Evolutionary conservation across 2,888 invertebrate species (phyloP), one percentile per base, ranked within the genome.

Genomic region (Cantharis rufa): DNA sequence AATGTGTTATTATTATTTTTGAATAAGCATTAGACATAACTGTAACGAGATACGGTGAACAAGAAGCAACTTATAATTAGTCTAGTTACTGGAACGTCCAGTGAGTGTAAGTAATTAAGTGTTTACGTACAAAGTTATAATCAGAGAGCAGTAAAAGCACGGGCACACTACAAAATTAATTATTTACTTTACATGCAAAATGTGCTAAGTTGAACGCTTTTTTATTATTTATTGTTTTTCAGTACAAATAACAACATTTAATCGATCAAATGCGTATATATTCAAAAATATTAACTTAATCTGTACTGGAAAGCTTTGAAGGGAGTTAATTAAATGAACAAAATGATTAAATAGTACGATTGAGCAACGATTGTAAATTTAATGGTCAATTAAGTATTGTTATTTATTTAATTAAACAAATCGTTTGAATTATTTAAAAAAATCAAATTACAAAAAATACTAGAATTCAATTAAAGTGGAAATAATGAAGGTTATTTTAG

Each of bases 61-160:
- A 66, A 24, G 64, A 66, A 21, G 18, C 24, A 73, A 73, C 69
- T 69, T 69, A 73, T 73, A 73, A 63, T 74, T 74, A 27, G 61
- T 24, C 24, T 72, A 69, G 70, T 70, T 69, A 28, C 63, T 32
- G 21, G 62, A 62, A 32, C 74, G 27, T 63, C 69, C 64, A 66
- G 64, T 66, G 64, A 66, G 64, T 21, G 64, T 66, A 66, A 66
- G 64, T 66, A 18, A 66, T 66, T 66, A 66, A 66, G 64, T 66
- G 64, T 66, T 66, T 66, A 66, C 64, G 24, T 66, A 21, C 64
- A 66, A 66, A 66, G 64, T 66, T 66, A 24, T 66, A 66, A 66
- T 66, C 64, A 66, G 64, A 66, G 64, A 21, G 64, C 64, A 66
- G 64, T 66, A 66, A 24, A 66, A 21, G 18, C 63, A 18, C n/a